A percentile compares a stretch with the other conserved stretches of the same genome.
Conservation (phyloP, 2,888 invertebrate genomes). For the Calliphora vomitoria region DNA sequence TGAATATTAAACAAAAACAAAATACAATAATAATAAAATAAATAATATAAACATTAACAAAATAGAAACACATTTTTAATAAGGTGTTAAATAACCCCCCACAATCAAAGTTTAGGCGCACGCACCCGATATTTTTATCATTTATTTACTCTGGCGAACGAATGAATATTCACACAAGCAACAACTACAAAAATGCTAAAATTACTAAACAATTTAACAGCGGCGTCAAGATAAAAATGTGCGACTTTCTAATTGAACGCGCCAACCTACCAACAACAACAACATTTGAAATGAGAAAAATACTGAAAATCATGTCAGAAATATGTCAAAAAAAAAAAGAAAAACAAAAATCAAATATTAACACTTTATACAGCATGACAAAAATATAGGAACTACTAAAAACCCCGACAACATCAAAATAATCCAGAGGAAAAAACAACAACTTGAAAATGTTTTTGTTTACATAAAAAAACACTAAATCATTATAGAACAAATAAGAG, state of each 20-base stretch:
- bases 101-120: conserved; percentile 38
- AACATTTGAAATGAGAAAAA: not conserved
- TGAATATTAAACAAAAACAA: not conserved
- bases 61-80: conserved; percentile 17
- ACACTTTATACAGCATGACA: not conserved
- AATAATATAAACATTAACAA: not conserved
- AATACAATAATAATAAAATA: conserved; percentile 1
- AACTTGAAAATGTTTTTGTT: conserved; percentile 2
- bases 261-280: conserved; percentile 21
- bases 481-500: not conserved
- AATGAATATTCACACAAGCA: conserved; percentile 14
- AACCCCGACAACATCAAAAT: not conserved
- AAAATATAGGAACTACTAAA: not conserved
- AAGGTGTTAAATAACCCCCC: conserved; percentile 57
- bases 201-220: conserved; percentile 8
- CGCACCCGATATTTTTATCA: conserved; percentile 27
- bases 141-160: not conserved
- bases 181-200: not conserved
- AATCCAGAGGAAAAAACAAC: not conserved
- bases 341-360: conserved; percentile 38
- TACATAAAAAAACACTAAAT: not conserved
- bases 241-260: conserved; percentile 29
- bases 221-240: conserved; percentile 36
- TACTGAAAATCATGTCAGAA: conserved; percentile 36
- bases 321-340: conserved; percentile 50